Base-by-base conservation (phyloP, 2,113 vertebrate species). In the Phaethornis superciliosus region DNA sequence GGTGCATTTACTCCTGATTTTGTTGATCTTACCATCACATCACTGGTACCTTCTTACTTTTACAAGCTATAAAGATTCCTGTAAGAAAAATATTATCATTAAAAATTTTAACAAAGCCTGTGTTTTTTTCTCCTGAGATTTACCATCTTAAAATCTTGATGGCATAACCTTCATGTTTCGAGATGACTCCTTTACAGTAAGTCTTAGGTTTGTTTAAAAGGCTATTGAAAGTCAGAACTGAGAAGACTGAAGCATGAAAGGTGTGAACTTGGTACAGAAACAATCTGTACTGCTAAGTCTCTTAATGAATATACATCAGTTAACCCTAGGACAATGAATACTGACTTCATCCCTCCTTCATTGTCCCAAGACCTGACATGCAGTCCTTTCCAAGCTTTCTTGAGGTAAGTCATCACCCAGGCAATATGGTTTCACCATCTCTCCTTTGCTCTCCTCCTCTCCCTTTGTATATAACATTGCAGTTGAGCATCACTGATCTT, bases 161-260 rank as follows among this genome's bases (percentile, higher is more conserved):
- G 23, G 10, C 26, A 15, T 44, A 71, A 2, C 7, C 75, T 89
- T 63, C 33, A 18, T 40, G 7, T 14, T 88, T 87, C 37, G 28
- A 89, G 51, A 56, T 44, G 20, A 70, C 32, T 90, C 28, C 37
- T 76, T 71, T 46, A 82, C 33, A 91, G 33, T 22, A 65, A 58
- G n/a, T 28, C 40, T 85, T 62, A 92, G 13, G 22, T 80, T 77
- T 94, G n/a, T 60, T 81, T 88, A 52, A 81, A 81, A 82, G 40
- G 27, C 12, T 83, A 2, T 7, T 63, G 60, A 78, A 70, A 70
- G 27, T 58, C 76, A 80, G 40, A 70, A 35, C 32, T 27, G 44
- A 70, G 47, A 44, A 85, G 88, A 51, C 11, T 16, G 37, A 32
- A 85, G 44, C 33, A 10, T 71, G 33, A 42, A 12, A 51, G 90